Evolutionary conservation across 2,888 invertebrate species (phyloP).

Genomic region (Diadegma fenestrale): DNA sequence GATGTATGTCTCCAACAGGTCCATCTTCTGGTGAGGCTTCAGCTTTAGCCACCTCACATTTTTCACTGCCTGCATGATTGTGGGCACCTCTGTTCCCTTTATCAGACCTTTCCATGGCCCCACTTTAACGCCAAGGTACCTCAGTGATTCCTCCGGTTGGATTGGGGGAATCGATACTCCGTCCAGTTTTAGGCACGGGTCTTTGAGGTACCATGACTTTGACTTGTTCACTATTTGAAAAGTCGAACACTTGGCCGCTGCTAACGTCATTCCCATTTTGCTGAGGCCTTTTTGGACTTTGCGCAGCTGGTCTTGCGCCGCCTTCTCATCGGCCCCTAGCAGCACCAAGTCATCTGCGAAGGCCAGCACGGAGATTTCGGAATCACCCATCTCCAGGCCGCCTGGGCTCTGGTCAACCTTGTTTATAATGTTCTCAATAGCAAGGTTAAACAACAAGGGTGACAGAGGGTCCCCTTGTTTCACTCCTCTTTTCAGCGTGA

Average conservation of each 20-base stretch:
- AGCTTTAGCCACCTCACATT: slow-evolving; percentile 33
- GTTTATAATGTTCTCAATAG: slow-evolving; percentile 74
- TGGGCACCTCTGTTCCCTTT: slow-evolving; percentile 35
- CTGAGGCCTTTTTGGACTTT: not conserved
- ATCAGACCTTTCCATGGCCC: slow-evolving; percentile 42
- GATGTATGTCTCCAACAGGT: slow-evolving; percentile 35
- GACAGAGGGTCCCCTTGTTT: slow-evolving; percentile 46
- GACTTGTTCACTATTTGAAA: slow-evolving; percentile 12
- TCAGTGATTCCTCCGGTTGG: not conserved
- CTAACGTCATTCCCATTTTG: slow-evolving; percentile 54
- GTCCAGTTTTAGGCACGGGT: slow-evolving; percentile 32
- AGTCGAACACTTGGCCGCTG: slow-evolving; percentile 44
- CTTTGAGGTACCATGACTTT: slow-evolving; percentile 50
- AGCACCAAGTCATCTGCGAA: slow-evolving; percentile 71
- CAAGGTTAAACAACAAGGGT: slow-evolving; percentile 38
- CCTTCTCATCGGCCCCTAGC: not conserved
- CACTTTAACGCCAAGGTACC: slow-evolving; percentile 31
- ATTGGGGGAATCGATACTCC: not conserved
- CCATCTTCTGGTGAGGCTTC: slow-evolving; percentile 54
- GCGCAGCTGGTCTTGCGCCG: slow-evolving; percentile 26
- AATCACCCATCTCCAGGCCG: not conserved
- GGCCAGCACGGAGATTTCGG: slow-evolving; percentile 21
- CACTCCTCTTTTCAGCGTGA: slow-evolving; percentile 23
- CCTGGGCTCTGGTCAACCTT: slow-evolving; percentile 41
- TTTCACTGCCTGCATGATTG: not conserved